phyloP scores from a whole-genome alignment of 2,888 invertebrate species.

The Actias luna region DNA sequence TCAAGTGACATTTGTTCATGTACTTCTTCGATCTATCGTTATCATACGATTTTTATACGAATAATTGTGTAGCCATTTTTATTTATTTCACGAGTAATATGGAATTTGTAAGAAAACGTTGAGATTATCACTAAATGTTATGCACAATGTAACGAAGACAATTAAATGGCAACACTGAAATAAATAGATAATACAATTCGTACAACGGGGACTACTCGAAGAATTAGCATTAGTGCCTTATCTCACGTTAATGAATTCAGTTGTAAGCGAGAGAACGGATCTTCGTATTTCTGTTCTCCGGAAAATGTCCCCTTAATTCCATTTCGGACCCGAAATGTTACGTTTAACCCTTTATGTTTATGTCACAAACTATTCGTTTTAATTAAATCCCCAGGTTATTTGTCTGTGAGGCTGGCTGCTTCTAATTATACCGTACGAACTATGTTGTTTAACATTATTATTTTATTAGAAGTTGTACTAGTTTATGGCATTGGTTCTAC shows the following conservation, averaged over 20 bases:
- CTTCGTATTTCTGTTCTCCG: conserved; percentile 12
- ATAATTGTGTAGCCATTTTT: too few species aligned
- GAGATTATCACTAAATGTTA: not conserved
- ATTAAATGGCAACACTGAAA: not conserved
- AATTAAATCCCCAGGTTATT: conserved; percentile 17
- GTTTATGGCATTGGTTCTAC: not conserved
- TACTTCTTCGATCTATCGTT: too few species aligned
- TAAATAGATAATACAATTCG: not conserved
- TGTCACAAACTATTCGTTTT: conserved; percentile 16
- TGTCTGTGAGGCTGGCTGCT: conserved; percentile 12
- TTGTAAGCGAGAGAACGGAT: conserved; percentile 29
- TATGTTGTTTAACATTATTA: not conserved
- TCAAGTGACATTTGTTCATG: too few species aligned
- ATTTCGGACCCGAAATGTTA: conserved; percentile 16
- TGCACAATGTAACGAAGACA: not conserved
- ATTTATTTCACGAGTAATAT: too few species aligned
- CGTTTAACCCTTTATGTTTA: conserved; percentile 10
- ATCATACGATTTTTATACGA: too few species aligned
- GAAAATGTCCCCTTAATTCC: conserved; percentile 18
- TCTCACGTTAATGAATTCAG: conserved; percentile 66
- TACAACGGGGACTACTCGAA: conserved; percentile 28
- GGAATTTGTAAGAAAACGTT: not conserved
- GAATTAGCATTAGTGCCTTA: conserved; percentile 66
- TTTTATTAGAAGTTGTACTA: not conserved
- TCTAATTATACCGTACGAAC: conserved; percentile 4